Evolutionary conservation across 2,113 vertebrate genomes (phyloP).

Genomic region (Sorex araneus): DNA sequence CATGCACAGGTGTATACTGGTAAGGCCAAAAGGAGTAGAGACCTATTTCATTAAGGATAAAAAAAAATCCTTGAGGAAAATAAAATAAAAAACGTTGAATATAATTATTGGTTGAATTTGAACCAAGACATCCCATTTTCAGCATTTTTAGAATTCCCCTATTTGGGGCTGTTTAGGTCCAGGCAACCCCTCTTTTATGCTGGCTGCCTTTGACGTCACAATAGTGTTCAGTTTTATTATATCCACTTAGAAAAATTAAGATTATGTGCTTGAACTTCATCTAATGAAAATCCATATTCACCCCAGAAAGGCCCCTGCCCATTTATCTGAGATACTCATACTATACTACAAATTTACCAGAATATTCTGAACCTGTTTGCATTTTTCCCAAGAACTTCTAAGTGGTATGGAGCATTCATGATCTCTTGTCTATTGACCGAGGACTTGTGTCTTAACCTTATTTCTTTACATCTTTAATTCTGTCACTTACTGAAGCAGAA

Average conservation of each 20-base stretch:
- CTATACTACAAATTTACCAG: background rate
- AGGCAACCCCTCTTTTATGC: background rate
- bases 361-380: background rate
- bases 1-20: background rate
- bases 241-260: background rate
- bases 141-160: constrained; percentile 4
- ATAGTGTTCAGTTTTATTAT: background rate
- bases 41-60: background rate
- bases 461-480: background rate
- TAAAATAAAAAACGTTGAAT: background rate
- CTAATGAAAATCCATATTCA: background rate
- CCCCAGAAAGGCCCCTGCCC: background rate
- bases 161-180: background rate
- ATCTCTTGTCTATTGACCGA: background rate
- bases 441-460: background rate
- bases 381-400: constrained; percentile 11
- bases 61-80: background rate
- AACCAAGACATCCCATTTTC: background rate
- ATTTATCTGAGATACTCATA: background rate
- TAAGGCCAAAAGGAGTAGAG: background rate
- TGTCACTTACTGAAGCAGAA: background rate
- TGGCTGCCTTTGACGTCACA: background rate
- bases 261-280: background rate
- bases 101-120: background rate
- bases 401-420: background rate